These are phyloP conservation scores for Barnardius zonarius DNA, from an alignment of 2,113 vertebrate genomes.

Conservation along the genomic window DNA sequence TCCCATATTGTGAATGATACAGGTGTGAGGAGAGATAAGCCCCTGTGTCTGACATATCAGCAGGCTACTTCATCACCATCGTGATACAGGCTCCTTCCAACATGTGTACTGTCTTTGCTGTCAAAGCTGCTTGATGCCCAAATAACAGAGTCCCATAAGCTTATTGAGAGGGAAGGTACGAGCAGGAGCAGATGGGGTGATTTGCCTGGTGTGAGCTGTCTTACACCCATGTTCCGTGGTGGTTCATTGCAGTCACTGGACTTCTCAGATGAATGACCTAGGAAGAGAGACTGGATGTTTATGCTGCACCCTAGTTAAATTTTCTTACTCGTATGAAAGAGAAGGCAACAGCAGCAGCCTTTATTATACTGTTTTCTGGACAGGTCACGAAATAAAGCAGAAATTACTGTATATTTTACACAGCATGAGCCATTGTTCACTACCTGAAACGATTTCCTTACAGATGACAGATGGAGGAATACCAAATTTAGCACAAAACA, in stretches of 20 bases:
- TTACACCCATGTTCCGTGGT: not conserved
- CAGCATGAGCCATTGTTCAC: rapidly evolving
- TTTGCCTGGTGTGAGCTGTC: not conserved
- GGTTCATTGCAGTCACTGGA: not conserved
- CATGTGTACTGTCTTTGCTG: not conserved
- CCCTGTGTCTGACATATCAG: not conserved
- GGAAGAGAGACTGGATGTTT: not conserved
- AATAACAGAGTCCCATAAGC: not conserved
- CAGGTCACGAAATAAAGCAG: not conserved
- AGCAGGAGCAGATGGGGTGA: not conserved
- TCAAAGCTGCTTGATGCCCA: not conserved
- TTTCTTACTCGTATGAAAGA: not conserved
- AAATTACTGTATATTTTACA: not conserved
- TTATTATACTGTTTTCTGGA: not conserved
- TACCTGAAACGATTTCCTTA: not conserved
- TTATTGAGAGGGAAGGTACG: not conserved
- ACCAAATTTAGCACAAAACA: rapidly evolving
- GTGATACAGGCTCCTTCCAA: rapidly evolving
- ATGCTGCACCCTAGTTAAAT: not conserved
- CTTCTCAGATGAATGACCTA: not conserved
- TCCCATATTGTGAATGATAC: rapidly evolving
- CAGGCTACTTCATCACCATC: not conserved
- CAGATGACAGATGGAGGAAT: not conserved
- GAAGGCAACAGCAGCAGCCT: not conserved
- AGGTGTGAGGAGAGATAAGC: not conserved